These are phyloP conservation scores for Acleris laterana DNA, from an alignment of 2,888 invertebrate species.

Conservation along the genomic window DNA sequence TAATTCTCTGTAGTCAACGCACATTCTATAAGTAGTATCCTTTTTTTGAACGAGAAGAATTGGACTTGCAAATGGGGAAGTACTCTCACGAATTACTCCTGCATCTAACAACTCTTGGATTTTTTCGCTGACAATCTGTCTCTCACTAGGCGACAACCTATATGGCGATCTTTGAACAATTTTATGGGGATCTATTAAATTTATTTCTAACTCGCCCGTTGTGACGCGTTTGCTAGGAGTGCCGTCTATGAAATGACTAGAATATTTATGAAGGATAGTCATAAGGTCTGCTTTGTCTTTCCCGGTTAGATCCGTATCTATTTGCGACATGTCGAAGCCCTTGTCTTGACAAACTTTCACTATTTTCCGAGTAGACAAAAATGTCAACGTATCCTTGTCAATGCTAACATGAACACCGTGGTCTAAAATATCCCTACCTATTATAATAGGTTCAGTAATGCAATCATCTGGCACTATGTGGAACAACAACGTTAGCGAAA, in stretches of 20 bases:
- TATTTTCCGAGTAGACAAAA: not conserved
- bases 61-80: slow-evolving; percentile 47
- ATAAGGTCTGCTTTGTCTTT: not conserved
- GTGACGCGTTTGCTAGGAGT: slow-evolving; percentile 39
- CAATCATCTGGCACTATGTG: slow-evolving; percentile 20
- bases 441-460: slow-evolving; percentile 12
- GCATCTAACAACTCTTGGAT: slow-evolving; percentile 42
- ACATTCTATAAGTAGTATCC: slow-evolving; percentile 41
- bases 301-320: slow-evolving; percentile 9
- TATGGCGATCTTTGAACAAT: slow-evolving; percentile 40
- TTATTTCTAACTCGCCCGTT: slow-evolving; percentile 30
- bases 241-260: slow-evolving; percentile 38
- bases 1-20: slow-evolving; percentile 44
- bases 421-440: slow-evolving; percentile 22
- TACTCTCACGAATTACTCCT: slow-evolving; percentile 45
- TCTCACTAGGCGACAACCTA: slow-evolving; percentile 41
- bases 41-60: slow-evolving; percentile 41
- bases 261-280: not conserved
- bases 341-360: not conserved
- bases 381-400: slow-evolving; percentile 26
- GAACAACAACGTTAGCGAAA: slow-evolving; percentile 1
- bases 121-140: slow-evolving; percentile 42
- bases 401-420: slow-evolving; percentile 15
- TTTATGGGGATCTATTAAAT: slow-evolving; percentile 26
- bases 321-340: not conserved